Evolutionary conservation across 1,140 invertebrate genomes (phyloP), one percentile per base, ranked within the genome.

Genomic region (Geopemphigus sp.): DNA sequence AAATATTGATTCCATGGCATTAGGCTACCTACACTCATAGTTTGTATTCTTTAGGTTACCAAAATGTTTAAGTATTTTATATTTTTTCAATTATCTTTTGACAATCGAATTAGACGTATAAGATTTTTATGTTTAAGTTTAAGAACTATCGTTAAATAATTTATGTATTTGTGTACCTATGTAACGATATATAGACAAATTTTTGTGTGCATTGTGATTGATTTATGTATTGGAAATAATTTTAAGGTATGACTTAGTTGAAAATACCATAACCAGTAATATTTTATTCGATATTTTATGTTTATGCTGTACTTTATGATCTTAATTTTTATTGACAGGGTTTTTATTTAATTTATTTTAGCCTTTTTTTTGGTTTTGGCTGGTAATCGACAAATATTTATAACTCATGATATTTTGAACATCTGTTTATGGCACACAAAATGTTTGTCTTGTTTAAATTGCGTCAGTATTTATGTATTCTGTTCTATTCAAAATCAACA

Each of bases 11-110:
- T 57, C 54, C n/a, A 59, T 17, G n/a, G 39, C 39, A 50, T 78
- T 50, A 78, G 57, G 17, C 24, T 78, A 32, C 17, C 19, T n/a
- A 5, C 45, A 26, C 47, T 54, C 61, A 8, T 78, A 61, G 56
- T 56, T 29, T 17, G 53, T 17, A 72, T 24, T n/a, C 11, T 22
- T 61, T 78, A 78, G 74, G 39, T 63, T 78, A 63, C 57, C 32
- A 78, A 47, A n/a, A 47, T 15, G 29, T 78, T 12, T 47, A 57
- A 22, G n/a, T 15, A 45, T 59, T 76, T 76, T 76, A n/a, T 76
- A 76, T 76, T 56, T 76, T 74, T 76, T 76, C 54, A 78, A 78
- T 61, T 78, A 78, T 61, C 29, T 61, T 61, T 63, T 14, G 74
- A 78, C 74, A 78, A 78, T 78, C 74, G 54, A 74, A 74, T 78